phyloP scores from a whole-genome alignment of 2,888 invertebrate genomes.

The Lasioglossum leucozonium region DNA sequence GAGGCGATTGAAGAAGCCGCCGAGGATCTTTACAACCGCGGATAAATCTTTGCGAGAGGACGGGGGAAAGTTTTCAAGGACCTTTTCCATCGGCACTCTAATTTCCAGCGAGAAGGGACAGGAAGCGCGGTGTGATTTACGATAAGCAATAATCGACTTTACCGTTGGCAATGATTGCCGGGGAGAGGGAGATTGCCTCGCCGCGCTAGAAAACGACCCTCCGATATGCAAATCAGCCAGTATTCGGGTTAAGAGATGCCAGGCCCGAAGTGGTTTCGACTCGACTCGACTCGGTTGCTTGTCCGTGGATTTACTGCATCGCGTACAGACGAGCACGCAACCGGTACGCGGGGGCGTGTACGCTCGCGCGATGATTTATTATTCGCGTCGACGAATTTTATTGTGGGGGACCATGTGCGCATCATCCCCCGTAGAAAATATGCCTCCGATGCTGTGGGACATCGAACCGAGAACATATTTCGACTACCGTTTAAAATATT shows the following conservation, averaged over 20 bases:
- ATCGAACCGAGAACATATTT: neutral
- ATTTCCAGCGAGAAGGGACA: neutral
- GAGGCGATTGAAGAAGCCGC: neutral
- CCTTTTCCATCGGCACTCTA: neutral
- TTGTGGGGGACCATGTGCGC: neutral
- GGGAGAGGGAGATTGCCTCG: constrained; percentile 35
- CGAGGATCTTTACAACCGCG: neutral
- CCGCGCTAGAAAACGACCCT: constrained; percentile 38
- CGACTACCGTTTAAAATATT: neutral
- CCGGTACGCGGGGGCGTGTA: constrained; percentile 19
- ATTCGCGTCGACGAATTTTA: neutral
- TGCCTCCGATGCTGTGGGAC: neutral
- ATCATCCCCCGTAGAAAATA: neutral
- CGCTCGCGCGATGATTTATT: constrained; percentile 53
- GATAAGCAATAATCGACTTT: constrained; percentile 39
- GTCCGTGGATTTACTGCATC: constrained; percentile 59
- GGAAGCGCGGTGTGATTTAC: constrained; percentile 20
- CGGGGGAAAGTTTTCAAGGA: neutral
- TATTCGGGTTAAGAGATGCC: constrained; percentile 69
- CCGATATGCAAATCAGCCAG: constrained; percentile 64
- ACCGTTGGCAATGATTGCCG: constrained; percentile 49
- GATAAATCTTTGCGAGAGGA: neutral
- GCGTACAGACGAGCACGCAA: constrained; percentile 31
- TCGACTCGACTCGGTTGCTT: constrained; percentile 18
- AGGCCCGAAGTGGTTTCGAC: constrained; percentile 38